Evolutionary conservation across 2,888 invertebrate species (phyloP), one percentile per base, ranked within the genome.

Genomic region (Coenonympha arcania): DNA sequence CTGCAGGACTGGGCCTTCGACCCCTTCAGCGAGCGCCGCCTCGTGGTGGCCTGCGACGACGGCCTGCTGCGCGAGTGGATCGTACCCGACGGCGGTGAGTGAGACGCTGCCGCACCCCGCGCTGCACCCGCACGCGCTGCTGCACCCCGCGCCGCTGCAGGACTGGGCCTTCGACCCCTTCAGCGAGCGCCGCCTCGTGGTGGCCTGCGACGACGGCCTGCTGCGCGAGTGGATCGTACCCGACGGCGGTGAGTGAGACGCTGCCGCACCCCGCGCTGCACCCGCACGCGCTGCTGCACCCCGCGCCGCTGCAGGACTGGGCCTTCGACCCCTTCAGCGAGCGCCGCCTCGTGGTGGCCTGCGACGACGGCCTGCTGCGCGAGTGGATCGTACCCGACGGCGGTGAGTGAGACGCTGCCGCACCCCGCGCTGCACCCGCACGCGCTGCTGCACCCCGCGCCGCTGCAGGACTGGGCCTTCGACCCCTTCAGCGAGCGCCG

Each of bases 91-190:
- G 88, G 80, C 11, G 93, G 92, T 80, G 9, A 59, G 66, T 60
- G 20, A n/a, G n/a, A n/a, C n/a, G n/a, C n/a, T n/a, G n/a, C n/a
- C n/a, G n/a, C n/a, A n/a, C n/a, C n/a, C n/a, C 24, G 94, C 95
- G n/a, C 80, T 98, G 61, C 93, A 96, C 53, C 19, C 92, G 91
- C 93, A n/a, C n/a, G n/a, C n/a, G n/a, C n/a, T n/a, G n/a, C n/a
- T n/a, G n/a, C n/a, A n/a, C n/a, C n/a, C 95, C 46, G 92, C 91
- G 61, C 93, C 92, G 63, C 91, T 96, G 28, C 93, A 94, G 89
- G 98, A 98, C 82, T 95, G 98, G 81, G 91, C 92, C 49, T 98
- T 95, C 94, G 96, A 98, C 87, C 98, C 98, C 1, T 97, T 96
- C 79, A 89, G 95, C 74, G 88, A 90, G 59, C 87, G 88, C 43